phyloP scores from a whole-genome alignment of 1,140 invertebrate genomes.

The Papilio aristodemus region DNA sequence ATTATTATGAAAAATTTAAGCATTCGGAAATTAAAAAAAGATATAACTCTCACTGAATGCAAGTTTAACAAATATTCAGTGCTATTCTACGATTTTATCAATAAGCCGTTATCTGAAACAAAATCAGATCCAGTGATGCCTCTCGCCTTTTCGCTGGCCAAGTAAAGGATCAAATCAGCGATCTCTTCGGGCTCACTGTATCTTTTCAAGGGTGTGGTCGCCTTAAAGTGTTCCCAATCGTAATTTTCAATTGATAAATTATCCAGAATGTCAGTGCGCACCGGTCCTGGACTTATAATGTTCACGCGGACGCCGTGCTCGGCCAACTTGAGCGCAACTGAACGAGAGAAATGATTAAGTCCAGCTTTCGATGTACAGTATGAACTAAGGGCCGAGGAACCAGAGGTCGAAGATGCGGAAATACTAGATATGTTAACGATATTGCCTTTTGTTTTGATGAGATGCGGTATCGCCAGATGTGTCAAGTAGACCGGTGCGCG shows the following conservation, averaged over 20 bases:
- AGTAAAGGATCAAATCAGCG: conserved; percentile 27
- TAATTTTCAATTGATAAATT: background rate
- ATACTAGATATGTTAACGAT: conserved; percentile 43
- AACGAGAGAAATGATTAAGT: conserved; percentile 34
- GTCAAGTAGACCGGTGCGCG: conserved; percentile 33
- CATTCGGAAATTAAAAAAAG: too few relatives aligned
- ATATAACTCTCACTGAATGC: too few relatives aligned
- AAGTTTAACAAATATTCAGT: too few relatives aligned
- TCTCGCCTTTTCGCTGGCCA: conserved; percentile 32
- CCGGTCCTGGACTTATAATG: conserved; percentile 36
- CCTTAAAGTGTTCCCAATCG: background rate
- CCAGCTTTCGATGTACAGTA: conserved; percentile 36
- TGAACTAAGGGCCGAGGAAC: background rate
- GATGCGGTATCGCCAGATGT: conserved; percentile 29
- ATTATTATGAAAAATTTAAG: too few relatives aligned
- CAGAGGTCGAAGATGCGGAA: background rate
- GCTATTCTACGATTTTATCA: too few relatives aligned
- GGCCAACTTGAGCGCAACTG: conserved; percentile 36
- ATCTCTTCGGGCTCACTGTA: conserved; percentile 23
- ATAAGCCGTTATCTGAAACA: conserved; percentile 33
- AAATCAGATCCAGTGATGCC: conserved; percentile 35
- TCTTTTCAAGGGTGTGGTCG: background rate
- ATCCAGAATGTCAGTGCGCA: conserved; percentile 28
- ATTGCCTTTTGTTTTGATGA: conserved; percentile 40
- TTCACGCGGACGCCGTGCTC: conserved; percentile 38